Conservation (phyloP, 2,113 vertebrate genomes). For the Scomber colias region DNA sequence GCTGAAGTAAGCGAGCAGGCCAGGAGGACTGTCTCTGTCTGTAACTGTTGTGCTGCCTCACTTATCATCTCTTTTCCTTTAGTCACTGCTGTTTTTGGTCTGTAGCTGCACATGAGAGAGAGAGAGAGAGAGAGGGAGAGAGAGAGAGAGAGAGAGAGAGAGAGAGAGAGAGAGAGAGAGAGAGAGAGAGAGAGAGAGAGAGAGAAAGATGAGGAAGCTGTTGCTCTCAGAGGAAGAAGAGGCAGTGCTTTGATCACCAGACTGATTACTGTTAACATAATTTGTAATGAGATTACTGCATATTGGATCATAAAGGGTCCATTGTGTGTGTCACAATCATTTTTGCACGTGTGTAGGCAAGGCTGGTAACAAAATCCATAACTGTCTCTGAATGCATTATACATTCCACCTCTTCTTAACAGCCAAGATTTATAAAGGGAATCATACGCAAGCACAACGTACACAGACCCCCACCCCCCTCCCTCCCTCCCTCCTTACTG, state of each 20-base stretch:
- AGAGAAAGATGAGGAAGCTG: slow-evolving; percentile 10
- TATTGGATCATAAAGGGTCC: slow-evolving; percentile 9
- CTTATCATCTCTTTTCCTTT: slow-evolving; percentile 12
- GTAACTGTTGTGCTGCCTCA: neutral
- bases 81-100: slow-evolving; percentile 4
- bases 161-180: neutral
- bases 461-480: slow-evolving; percentile 19
- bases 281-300: slow-evolving; percentile 29
- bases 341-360: slow-evolving; percentile 21
- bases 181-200: neutral
- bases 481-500: neutral
- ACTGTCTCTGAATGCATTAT: slow-evolving; percentile 42
- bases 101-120: neutral
- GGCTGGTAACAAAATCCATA: slow-evolving; percentile 59
- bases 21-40: neutral
- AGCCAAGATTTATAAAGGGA: slow-evolving; percentile 40
- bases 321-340: slow-evolving; percentile 3
- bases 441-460: slow-evolving; percentile 27
- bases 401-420: slow-evolving; percentile 20
- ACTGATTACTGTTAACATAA: slow-evolving; percentile 33
- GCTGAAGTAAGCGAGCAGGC: slow-evolving; percentile 15
- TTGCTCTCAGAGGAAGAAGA: neutral
- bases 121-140: neutral
- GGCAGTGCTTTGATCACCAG: slow-evolving; percentile 39
- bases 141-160: neutral